Evolutionary conservation across 2,888 invertebrate genomes (phyloP), one percentile per base, ranked within the genome.

Genomic region (Athripsodes cinereus): DNA sequence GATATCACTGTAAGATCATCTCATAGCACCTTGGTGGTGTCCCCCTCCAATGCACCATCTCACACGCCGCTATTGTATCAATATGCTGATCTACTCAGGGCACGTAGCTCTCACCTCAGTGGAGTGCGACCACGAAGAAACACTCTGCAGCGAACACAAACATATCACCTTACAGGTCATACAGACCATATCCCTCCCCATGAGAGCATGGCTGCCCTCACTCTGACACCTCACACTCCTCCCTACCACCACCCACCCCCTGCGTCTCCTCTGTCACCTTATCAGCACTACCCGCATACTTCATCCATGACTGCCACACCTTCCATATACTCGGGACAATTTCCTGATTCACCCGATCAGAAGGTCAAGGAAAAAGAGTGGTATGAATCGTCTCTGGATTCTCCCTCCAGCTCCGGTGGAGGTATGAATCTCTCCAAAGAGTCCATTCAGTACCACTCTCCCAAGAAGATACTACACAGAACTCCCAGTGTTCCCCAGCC

Each of bases 301-400:
- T 22, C 52, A 6, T 26, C 50, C 3, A 26, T 35, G 47, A 40
- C 50, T 19, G 26, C 55, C 19, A 51, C 44, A 19, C 52, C 54
- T 16, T 53, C 54, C 5, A 13, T 53, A 8, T 55, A 58, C 26
- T 51, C 55, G 10, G 40, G 44, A 18, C 55, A 51, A 18, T 50
- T n/a, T n/a, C 13, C 20, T 1, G 60, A 62, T 11, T 11, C 22
- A 2, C 59, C 53, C 18, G 78, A 79, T 55, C 69, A 70, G 64
- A 77, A 72, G 69, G 67, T 72, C 6, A 78, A 78, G 68, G 84
- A 84, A 66, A 85, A 84, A 65, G 83, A 85, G 64, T 86, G 86
- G 86, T 85, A 84, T 68, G 86, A 86, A 69, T 85, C 85, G 1
- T 83, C 84, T 2, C 69, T 86, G 64, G 86, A 86, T 69, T 80